phyloP scores from a whole-genome alignment of 2,113 vertebrate genomes.

The Heterocephalus glaber region DNA sequence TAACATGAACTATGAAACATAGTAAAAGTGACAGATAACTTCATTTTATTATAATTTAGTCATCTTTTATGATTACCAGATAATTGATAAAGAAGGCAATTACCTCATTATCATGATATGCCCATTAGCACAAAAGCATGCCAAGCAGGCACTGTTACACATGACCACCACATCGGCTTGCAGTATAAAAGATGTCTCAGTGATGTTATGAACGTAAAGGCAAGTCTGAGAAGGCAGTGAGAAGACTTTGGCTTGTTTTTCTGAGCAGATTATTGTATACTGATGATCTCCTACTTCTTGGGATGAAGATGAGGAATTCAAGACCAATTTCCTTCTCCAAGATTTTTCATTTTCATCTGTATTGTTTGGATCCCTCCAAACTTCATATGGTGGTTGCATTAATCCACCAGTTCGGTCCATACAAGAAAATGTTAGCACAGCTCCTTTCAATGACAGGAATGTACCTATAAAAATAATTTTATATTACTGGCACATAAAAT shows the following conservation, averaged over 20 bases:
- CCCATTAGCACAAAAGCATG: conserved; percentile 98
- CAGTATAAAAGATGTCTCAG: conserved; percentile 97
- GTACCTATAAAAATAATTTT: conserved; percentile 87
- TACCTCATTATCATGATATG: conserved; percentile 99
- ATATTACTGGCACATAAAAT: conserved; percentile 51
- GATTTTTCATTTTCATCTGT: conserved; percentile 91
- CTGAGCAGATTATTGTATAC: conserved; percentile 95
- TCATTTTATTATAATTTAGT: conserved; percentile 43
- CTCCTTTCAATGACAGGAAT: conserved; percentile 94
- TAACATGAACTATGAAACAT: conserved; percentile 30
- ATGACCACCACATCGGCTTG: conserved; percentile 93
- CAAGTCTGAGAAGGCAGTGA: conserved; percentile 97
- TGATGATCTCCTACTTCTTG: conserved; percentile 95
- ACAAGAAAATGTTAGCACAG: conserved; percentile 92
- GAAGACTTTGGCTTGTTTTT: conserved; percentile 99
- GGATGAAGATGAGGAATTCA: conserved; percentile 92
- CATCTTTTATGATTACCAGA: conserved; percentile 48
- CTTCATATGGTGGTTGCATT: conserved; percentile 93
- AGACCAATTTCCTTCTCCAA: conserved; percentile 92
- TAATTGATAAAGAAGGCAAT: conserved; percentile 76
- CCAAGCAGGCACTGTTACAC: conserved; percentile 94
- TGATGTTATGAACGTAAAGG: conserved; percentile 98
- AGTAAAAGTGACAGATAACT: conserved; percentile 17
- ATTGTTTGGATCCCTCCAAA: conserved; percentile 93
- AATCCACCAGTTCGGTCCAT: conserved; percentile 91